Conservation (phyloP, 2,113 vertebrate species). For the Alosa alosa region DNA sequence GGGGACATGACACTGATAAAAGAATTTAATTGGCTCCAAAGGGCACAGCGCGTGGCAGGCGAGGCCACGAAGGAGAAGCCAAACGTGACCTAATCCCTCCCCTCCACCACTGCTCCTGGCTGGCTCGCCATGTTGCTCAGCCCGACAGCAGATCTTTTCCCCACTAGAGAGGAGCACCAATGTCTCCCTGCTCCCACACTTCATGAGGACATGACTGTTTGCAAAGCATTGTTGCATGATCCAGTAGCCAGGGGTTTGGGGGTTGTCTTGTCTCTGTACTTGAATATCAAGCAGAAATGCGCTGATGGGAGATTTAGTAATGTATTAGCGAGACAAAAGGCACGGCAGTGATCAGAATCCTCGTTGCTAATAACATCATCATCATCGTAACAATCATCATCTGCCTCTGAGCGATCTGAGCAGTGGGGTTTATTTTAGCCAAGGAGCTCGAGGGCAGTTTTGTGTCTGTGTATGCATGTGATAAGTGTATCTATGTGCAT, state of each 20-base stretch:
- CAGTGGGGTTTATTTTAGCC: not conserved
- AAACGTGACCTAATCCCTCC: slow-evolving; percentile 49
- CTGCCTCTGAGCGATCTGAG: not conserved
- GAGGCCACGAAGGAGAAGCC: slow-evolving; percentile 50
- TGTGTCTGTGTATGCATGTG: slow-evolving; percentile 30
- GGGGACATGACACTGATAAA: slow-evolving; percentile 62
- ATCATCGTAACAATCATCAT: not conserved
- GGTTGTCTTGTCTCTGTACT: not conserved
- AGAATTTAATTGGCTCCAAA: slow-evolving; percentile 70
- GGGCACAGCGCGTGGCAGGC: slow-evolving; percentile 59
- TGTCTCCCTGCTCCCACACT: not conserved
- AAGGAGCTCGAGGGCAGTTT: not conserved
- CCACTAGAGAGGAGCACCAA: not conserved
- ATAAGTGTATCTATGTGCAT: not conserved
- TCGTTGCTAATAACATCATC: not conserved
- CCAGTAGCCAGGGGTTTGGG: not conserved
- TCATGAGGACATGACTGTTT: not conserved
- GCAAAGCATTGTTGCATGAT: slow-evolving; percentile 37
- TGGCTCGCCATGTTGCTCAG: not conserved
- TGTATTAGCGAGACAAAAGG: not conserved
- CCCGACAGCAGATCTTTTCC: not conserved
- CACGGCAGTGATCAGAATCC: not conserved
- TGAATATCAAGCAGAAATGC: not conserved
- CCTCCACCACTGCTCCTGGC: not conserved
- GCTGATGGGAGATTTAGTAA: not conserved